Percentiles rank a stretch among this genome's conserved stretches.
phyloP scores from a whole-genome alignment of 2,113 vertebrate genomes.

The Ctenomys sociabilis region DNA sequence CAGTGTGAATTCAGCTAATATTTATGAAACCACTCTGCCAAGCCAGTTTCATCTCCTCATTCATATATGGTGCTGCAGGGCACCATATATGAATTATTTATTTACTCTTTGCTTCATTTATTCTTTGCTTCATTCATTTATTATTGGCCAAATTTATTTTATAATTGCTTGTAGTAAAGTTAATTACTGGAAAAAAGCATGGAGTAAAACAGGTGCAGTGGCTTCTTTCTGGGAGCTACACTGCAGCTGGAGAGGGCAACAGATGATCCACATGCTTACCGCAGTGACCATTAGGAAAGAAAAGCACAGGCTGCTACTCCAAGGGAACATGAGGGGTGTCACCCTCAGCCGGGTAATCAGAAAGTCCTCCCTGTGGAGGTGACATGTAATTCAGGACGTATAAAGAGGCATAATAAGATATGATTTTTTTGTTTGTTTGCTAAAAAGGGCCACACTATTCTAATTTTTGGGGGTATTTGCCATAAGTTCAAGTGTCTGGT shows the following conservation, averaged over 20 bases:
- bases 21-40: background rate
- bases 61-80: background rate
- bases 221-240: background rate
- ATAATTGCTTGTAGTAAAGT: background rate
- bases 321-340: background rate
- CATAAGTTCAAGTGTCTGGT: background rate
- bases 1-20: background rate
- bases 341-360: background rate
- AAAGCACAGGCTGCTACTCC: background rate
- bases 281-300: background rate
- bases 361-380: background rate
- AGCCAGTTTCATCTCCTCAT: background rate
- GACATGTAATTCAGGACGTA: background rate
- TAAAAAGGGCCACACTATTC: background rate
- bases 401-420: background rate
- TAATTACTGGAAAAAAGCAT: slow-evolving; percentile 3
- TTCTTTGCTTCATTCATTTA: background rate
- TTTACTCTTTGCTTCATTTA: background rate
- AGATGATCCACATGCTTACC: background rate
- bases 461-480: background rate
- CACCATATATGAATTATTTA: too few relatives aligned
- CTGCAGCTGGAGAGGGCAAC: background rate
- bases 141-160: slow-evolving; percentile 27
- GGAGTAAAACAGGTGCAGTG: background rate
- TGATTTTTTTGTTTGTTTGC: background rate